Conservation (phyloP, 2,113 vertebrate species). For the Lycaon pictus region DNA sequence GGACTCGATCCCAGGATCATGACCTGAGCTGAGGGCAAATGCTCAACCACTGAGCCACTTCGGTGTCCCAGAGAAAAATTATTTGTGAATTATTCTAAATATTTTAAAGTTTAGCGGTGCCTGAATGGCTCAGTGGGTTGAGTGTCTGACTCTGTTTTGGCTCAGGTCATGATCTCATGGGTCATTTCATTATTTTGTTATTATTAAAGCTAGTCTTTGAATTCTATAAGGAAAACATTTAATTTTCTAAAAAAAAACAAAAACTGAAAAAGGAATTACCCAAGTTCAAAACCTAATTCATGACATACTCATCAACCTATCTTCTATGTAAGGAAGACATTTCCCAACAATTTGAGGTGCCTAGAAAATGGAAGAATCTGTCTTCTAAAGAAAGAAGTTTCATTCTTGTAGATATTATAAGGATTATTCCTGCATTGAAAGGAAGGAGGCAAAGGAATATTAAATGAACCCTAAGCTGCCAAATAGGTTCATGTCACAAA, state of each 20-base stretch:
- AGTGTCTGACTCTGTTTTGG: neutral
- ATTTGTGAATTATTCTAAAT: conserved; percentile 16
- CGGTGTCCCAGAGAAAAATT: neutral
- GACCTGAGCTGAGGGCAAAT: too few species aligned
- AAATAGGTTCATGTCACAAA: neutral
- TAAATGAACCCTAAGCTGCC: conserved; percentile 5
- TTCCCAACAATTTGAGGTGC: conserved; percentile 47
- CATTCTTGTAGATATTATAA: conserved; percentile 10
- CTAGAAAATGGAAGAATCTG: conserved; percentile 26
- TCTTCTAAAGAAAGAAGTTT: conserved; percentile 13
- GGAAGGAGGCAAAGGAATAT: conserved; percentile 25
- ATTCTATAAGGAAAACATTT: neutral
- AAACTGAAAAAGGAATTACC: neutral
- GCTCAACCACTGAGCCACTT: too few species aligned
- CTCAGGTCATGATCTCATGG: neutral
- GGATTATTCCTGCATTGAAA: conserved; percentile 38
- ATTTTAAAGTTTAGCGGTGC: neutral
- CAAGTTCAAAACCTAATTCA: conserved; percentile 34
- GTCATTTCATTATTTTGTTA: neutral
- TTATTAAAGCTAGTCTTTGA: neutral
- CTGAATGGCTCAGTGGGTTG: neutral
- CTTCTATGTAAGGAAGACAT: neutral
- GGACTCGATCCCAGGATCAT: too few species aligned
- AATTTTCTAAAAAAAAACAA: neutral
- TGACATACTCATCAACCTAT: neutral